phyloP scores from a whole-genome alignment of 2,888 invertebrate genomes.

The Epinotia ramella region DNA sequence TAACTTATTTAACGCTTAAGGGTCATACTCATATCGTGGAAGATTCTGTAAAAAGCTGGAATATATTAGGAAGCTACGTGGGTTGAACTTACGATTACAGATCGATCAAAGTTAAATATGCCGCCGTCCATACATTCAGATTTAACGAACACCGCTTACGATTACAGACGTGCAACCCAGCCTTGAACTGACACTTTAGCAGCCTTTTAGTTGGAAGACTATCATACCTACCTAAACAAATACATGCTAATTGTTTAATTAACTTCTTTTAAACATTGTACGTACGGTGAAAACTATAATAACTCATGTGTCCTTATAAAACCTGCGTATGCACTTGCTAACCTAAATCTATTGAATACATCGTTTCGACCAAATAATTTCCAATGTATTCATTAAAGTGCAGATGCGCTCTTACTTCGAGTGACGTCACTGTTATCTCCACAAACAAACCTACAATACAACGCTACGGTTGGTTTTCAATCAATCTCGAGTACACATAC shows the following conservation, averaged over 20 bases:
- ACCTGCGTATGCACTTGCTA: constrained; percentile 26
- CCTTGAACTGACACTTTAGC: too few species aligned
- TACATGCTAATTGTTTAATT: too few species aligned
- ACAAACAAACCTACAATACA: constrained; percentile 77
- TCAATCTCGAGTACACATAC: constrained; percentile 70
- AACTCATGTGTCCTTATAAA: not conserved
- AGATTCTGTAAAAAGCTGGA: not conserved
- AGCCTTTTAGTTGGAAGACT: too few species aligned
- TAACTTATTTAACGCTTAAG: not conserved
- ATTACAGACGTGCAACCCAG: too few species aligned
- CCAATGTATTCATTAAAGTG: constrained; percentile 47
- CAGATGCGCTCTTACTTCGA: constrained; percentile 73
- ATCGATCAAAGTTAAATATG: too few species aligned
- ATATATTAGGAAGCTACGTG: not conserved
- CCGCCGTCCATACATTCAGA: too few species aligned
- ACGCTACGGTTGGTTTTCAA: constrained; percentile 78
- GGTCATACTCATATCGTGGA: too few species aligned
- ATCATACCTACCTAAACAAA: too few species aligned
- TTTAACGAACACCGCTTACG: too few species aligned
- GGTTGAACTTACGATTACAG: too few species aligned
- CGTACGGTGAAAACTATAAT: too few species aligned
- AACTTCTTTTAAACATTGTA: too few species aligned
- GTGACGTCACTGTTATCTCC: constrained; percentile 75
- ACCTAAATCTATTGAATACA: not conserved
- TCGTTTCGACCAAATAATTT: constrained; percentile 6